Evolutionary conservation across 2,888 invertebrate species (phyloP).

Genomic region (Ectobius pallidus): DNA sequence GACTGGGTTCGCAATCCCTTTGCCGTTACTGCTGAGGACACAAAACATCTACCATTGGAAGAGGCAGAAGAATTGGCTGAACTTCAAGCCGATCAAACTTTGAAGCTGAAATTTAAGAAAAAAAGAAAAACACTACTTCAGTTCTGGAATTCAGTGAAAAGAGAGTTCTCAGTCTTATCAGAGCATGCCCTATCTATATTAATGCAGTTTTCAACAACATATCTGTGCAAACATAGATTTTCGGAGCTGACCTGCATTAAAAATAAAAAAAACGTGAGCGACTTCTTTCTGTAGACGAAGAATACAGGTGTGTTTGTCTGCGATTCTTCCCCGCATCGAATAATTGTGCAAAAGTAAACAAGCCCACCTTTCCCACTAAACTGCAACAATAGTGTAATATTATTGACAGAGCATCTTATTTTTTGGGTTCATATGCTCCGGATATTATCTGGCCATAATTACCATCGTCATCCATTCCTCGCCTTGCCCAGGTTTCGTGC

Average conservation of each 20-base stretch:
- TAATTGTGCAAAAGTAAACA: constrained; percentile 5
- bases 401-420: neutral
- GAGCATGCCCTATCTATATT: neutral
- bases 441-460: too few relatives aligned
- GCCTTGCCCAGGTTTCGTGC: too few relatives aligned
- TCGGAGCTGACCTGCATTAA: neutral
- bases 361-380: neutral
- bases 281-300: neutral
- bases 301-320: neutral
- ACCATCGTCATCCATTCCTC: too few relatives aligned
- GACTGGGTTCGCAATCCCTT: too few relatives aligned
- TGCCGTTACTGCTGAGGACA: neutral
- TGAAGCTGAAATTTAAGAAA: constrained; percentile 1
- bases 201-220: neutral
- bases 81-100: neutral
- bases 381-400: neutral
- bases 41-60: constrained; percentile 2
- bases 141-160: neutral
- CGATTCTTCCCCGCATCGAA: neutral
- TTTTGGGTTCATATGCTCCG: neutral
- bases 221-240: neutral
- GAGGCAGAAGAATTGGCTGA: neutral
- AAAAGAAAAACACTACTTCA: constrained; percentile 3
- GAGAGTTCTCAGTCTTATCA: neutral
- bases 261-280: neutral